Percentiles rank a stretch among this genome's conserved stretches.
These are phyloP conservation scores for Picus viridis DNA, from an alignment of 2,797 vertebrate genomes.

Conservation along the genomic window DNA sequence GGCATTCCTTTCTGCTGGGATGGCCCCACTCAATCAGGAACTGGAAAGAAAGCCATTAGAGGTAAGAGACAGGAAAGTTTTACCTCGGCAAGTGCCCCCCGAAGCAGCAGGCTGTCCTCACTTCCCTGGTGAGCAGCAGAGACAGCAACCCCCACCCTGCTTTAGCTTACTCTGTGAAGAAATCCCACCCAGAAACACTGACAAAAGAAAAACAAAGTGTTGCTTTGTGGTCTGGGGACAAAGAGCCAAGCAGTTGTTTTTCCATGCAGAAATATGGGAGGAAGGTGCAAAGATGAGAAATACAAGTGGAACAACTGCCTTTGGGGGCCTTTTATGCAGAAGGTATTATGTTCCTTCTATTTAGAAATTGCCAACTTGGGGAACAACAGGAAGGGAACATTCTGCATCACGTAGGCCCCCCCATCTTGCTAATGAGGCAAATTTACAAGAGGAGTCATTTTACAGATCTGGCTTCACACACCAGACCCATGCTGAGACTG, in stretches of 20 bases:
- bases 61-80: background rate
- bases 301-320: background rate
- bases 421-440: conserved; percentile 19
- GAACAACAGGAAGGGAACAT: background rate
- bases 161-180: background rate
- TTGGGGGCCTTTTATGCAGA: background rate
- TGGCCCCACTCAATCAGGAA: background rate
- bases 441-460: conserved; percentile 30
- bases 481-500: background rate
- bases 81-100: background rate
- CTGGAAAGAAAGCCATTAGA: background rate
- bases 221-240: background rate
- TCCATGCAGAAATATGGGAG: background rate
- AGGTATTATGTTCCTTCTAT: background rate
- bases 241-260: background rate
- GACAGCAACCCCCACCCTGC: background rate
- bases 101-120: background rate
- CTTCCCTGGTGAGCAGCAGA: background rate
- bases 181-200: background rate
- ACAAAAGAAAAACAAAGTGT: background rate
- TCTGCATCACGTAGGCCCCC: background rate
- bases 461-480: background rate
- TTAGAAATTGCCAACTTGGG: background rate
- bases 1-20: background rate
- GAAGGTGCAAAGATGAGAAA: background rate